phyloP scores from a whole-genome alignment of 2,797 vertebrate genomes.

The Onychomys leucogaster region DNA sequence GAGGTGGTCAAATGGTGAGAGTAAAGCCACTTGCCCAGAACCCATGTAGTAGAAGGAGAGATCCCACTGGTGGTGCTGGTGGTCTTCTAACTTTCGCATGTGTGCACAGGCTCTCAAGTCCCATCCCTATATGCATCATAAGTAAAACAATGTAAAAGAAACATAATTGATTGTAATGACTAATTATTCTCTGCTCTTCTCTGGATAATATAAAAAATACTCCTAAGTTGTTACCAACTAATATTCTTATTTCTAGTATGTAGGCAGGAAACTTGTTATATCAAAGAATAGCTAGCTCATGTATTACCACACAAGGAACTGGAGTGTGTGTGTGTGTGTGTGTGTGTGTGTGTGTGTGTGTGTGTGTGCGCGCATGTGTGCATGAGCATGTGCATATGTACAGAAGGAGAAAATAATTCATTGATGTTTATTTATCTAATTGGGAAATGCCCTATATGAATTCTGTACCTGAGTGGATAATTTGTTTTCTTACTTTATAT shows the following conservation, averaged over 20 bases:
- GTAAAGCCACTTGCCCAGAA: neutral
- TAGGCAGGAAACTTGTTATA: neutral
- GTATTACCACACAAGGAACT: neutral
- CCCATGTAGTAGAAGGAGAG: neutral
- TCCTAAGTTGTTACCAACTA: neutral
- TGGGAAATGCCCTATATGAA: neutral
- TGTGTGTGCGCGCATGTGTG: neutral
- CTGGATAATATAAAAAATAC: neutral
- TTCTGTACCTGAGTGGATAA: neutral
- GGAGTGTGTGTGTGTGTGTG: neutral
- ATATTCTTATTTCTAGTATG: neutral
- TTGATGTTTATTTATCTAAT: neutral
- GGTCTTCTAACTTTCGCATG: neutral
- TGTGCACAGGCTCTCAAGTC: neutral
- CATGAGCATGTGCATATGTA: too few species aligned
- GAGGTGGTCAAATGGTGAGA: neutral
- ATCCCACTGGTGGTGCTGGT: neutral
- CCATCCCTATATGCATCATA: neutral
- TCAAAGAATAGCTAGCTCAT: neutral
- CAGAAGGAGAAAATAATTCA: neutral
- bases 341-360: neutral
- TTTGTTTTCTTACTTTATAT: slow-evolving; percentile 32
- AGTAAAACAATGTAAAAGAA: neutral
- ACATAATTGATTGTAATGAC: neutral
- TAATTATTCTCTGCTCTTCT: neutral